A percentile compares a stretch with the other conserved stretches of the same genome.
Conservation (phyloP, 2,888 invertebrate species). For the Agonopterix heracliana region DNA sequence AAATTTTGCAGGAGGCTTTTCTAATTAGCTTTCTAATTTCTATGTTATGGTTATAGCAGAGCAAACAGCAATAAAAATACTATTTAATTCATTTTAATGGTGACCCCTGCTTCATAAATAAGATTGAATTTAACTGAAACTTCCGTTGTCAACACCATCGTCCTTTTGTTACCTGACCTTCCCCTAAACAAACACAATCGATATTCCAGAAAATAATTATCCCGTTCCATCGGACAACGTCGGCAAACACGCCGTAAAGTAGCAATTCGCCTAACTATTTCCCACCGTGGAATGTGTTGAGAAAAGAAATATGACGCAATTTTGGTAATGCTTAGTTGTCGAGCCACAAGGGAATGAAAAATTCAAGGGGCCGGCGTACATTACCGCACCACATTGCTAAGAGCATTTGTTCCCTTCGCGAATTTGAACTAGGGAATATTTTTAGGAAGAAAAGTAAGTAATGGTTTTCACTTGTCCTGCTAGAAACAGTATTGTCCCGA, state of each 20-base stretch:
- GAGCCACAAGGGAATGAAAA: constrained; percentile 74
- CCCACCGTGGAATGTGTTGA: constrained; percentile 51
- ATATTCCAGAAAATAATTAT: constrained; percentile 23
- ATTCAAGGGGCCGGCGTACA: constrained; percentile 70
- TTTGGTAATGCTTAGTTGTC: constrained; percentile 74
- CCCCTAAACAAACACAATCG: neutral
- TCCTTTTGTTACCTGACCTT: too few species aligned
- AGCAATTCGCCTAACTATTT: constrained; percentile 64
- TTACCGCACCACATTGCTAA: constrained; percentile 65
- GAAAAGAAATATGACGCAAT: constrained; percentile 75
- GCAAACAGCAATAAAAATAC: too few species aligned
- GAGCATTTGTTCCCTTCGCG: constrained; percentile 59
- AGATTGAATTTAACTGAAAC: too few species aligned
- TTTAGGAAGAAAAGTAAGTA: constrained; percentile 42
- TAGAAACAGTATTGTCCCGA: neutral
- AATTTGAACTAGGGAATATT: constrained; percentile 55
- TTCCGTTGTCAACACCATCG: too few species aligned
- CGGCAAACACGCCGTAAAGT: constrained; percentile 39
- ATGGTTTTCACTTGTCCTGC: constrained; percentile 28
- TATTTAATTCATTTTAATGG: too few species aligned
- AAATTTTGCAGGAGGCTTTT: too few species aligned
- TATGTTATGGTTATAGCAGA: too few species aligned
- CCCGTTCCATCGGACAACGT: constrained; percentile 24
- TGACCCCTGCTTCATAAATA: too few species aligned
- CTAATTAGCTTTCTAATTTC: too few species aligned